Base-by-base conservation (phyloP, 2,113 vertebrate species). In the Nyctereutes procyonoides region DNA sequence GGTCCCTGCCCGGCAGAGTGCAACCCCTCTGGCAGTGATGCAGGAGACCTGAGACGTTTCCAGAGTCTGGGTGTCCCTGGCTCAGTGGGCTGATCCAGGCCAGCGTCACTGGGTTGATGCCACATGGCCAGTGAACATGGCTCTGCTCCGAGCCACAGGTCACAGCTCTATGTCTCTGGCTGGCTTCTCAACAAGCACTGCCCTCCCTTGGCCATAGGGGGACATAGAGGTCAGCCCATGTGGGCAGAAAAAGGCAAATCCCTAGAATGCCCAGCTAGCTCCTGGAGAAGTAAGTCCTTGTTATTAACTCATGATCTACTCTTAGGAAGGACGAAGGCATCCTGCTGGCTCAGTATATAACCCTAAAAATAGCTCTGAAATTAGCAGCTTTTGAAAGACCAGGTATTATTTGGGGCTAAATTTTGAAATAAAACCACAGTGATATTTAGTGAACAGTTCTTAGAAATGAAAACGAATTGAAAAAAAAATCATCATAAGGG, bases 351-450 rank as follows among this genome's bases (percentile, higher is more conserved):
- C 65, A 53, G 24, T 17, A 48, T 30, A 15, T 19, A 76, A 81
- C 82, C 73, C 38, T 26, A 43, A 81, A 63, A 48, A 48, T 4
- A 84, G 48, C 24, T 88, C n/a, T 30, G 30, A 82, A 83, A 55
- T 17, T 11, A 77, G 82, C 19, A 88, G 69, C n/a, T 74, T 97
- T 74, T 22, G 62, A 90, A 93, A 84, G 28, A 77, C 53, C 12
- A 32, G 80, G 35, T 69, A 92, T 65, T 69, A 80, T 53, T 88
- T 62, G 62, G 55, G 63, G 67, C 73, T 62, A 53, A 80, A 80
- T 89, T 95, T 83, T 30, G 76, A 93, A n/a, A 71, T 82, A 90
- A 87, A 87, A 32, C 62, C 32, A 83, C 6, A 73, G 20, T n/a
- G 53, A 94, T 74, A 81, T 69, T 77, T 86, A 91, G 48, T 30